phyloP scores from a whole-genome alignment of 2,888 invertebrate genomes.

The Agrotis ipsilon region DNA sequence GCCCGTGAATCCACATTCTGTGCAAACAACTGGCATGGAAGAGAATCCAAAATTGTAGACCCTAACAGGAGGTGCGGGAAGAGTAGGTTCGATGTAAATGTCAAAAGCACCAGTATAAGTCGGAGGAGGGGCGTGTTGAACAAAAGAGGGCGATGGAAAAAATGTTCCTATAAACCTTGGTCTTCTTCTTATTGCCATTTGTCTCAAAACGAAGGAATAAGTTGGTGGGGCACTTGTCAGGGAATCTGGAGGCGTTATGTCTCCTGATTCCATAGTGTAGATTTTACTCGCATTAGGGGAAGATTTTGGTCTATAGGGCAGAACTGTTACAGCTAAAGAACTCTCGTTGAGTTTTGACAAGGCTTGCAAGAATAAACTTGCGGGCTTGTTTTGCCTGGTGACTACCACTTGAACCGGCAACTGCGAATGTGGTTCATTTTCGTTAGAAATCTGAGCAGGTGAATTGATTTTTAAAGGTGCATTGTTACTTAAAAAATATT shows the following conservation, averaged over 20 bases:
- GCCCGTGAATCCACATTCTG: conserved; percentile 84
- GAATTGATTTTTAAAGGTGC: conserved; percentile 65
- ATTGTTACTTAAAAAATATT: conserved; percentile 13
- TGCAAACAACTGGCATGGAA: conserved; percentile 81
- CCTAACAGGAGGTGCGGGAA: conserved; percentile 76
- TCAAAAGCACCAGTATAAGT: conserved; percentile 86
- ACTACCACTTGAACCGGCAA: conserved; percentile 68
- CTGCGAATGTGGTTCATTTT: conserved; percentile 55
- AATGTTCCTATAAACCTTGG: conserved; percentile 86
- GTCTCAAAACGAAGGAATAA: conserved; percentile 85
- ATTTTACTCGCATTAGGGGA: conserved; percentile 37
- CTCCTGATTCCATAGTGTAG: conserved; percentile 63
- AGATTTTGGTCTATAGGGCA: conserved; percentile 60
- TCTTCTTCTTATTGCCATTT: conserved; percentile 80
- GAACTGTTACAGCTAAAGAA: conserved; percentile 69
- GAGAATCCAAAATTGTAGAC: conserved; percentile 81
- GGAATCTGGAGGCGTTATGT: conserved; percentile 82
- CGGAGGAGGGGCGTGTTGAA: conserved; percentile 85
- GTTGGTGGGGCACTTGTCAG: conserved; percentile 86
- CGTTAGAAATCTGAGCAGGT: conserved; percentile 55
- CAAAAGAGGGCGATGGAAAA: conserved; percentile 85
- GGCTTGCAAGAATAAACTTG: conserved; percentile 80
- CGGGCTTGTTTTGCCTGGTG: conserved; percentile 71
- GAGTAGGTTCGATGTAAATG: conserved; percentile 81
- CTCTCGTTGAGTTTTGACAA: conserved; percentile 79